Percentiles rank a stretch among this genome's conserved stretches.
Evolutionary conservation across 1,140 invertebrate species (phyloP).

Genomic region (Phymorhynchus buccinoides): DNA sequence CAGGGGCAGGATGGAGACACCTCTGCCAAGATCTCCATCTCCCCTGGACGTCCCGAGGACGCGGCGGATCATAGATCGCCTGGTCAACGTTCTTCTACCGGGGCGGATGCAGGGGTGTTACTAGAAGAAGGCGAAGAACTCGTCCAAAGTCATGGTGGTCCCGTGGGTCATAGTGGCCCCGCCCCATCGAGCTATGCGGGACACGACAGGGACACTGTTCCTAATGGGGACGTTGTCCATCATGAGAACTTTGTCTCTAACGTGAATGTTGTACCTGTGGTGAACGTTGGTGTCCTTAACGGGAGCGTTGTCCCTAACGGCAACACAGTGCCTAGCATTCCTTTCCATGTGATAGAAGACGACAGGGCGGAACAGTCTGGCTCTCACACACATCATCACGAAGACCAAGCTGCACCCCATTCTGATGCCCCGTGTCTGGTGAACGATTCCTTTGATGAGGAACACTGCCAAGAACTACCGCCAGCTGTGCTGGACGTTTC

Average conservation of each 20-base stretch:
- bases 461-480: background rate
- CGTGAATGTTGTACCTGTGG: background rate
- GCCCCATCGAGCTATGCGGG: background rate
- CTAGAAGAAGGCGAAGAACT: background rate
- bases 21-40: too few relatives aligned
- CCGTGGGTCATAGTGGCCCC: background rate
- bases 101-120: background rate
- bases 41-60: background rate
- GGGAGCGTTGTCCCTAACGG: background rate
- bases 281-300: too few relatives aligned
- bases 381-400: background rate
- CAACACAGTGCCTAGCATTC: constrained; percentile 10
- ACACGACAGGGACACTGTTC: background rate
- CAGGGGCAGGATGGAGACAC: background rate
- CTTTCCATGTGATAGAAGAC: background rate
- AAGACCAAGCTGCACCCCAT: background rate
- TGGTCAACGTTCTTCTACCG: background rate
- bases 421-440: background rate
- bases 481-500: background rate
- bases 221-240: background rate
- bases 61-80: background rate
- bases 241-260: background rate
- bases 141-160: background rate
- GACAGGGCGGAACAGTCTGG: background rate
- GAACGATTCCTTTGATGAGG: background rate